A percentile compares a stretch with the other conserved stretches of the same genome.
These are phyloP conservation scores for Octopus bimaculoides DNA, from an alignment of 1,140 invertebrate species.

Conservation along the genomic window DNA sequence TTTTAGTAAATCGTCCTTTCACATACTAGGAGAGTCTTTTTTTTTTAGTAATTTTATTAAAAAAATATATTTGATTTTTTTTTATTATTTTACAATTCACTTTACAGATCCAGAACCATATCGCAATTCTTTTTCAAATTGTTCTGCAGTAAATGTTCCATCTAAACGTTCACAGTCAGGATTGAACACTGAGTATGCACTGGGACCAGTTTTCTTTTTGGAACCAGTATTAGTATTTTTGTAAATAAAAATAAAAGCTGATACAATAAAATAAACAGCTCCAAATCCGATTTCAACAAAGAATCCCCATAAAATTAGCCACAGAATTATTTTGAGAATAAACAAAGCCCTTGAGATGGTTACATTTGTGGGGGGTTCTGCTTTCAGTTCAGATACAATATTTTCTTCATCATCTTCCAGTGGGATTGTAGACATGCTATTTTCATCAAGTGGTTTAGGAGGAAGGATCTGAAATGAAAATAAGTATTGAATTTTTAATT, in stretches of 20 bases:
- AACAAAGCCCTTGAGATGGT: neutral
- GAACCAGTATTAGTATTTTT: conserved; percentile 71
- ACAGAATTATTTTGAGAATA: conserved; percentile 59
- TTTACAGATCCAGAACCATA: conserved; percentile 21
- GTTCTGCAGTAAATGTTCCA: conserved; percentile 91
- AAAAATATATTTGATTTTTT: too few relatives aligned
- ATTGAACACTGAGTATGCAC: conserved; percentile 98
- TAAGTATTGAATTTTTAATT: neutral
- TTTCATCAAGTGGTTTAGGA: neutral
- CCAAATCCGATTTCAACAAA: conserved; percentile 84
- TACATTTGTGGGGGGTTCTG: neutral
- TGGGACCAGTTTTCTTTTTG: conserved; percentile 72
- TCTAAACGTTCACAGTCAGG: conserved; percentile 87
- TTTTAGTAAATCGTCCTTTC: too few relatives aligned
- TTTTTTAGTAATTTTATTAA: too few relatives aligned
- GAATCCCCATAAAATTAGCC: conserved; percentile 67
- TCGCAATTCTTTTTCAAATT: conserved; percentile 82
- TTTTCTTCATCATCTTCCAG: conserved; percentile 2
- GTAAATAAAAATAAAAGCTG: conserved; percentile 77
- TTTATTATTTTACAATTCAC: too few relatives aligned
- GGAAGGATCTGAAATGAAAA: neutral
- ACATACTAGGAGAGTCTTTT: too few relatives aligned
- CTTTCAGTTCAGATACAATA: neutral
- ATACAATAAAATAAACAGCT: conserved; percentile 81
- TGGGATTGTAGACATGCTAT: neutral